Percentiles rank a stretch among this genome's conserved stretches.
These are phyloP conservation scores for Carollia perspicillata DNA, from an alignment of 2,113 vertebrate genomes.

Conservation along the genomic window DNA sequence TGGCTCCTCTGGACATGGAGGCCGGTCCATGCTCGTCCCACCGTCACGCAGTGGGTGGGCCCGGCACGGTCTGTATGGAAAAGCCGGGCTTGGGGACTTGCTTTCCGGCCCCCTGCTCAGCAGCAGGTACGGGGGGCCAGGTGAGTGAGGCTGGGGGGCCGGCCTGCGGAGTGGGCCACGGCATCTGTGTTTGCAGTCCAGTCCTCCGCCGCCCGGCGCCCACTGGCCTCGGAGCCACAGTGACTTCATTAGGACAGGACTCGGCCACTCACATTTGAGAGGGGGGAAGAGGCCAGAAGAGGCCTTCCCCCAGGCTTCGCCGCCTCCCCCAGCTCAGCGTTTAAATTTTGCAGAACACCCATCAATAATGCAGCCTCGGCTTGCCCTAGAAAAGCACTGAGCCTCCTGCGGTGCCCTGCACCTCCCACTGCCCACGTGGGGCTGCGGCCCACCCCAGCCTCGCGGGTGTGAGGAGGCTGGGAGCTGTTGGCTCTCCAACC, in stretches of 20 bases:
- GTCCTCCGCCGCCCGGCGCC: not conserved
- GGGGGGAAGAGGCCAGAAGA: not conserved
- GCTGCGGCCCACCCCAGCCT: not conserved
- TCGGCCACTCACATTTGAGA: not conserved
- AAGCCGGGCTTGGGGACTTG: no score
- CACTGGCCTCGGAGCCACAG: not conserved
- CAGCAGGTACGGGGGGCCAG: rapidly evolving
- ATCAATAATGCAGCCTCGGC: not conserved
- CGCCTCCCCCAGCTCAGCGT: not conserved
- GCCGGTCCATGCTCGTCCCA: rapidly evolving
- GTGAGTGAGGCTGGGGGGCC: not conserved
- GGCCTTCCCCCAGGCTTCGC: not conserved
- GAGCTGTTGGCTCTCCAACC: no score
- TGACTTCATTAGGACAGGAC: not conserved
- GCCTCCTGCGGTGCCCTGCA: not conserved
- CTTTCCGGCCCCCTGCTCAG: rapidly evolving
- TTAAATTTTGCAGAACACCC: not conserved
- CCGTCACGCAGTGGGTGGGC: not conserved
- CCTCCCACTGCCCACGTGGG: rapidly evolving
- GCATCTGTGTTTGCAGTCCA: not conserved
- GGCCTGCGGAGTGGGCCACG: rapidly evolving
- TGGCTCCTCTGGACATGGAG: not conserved
- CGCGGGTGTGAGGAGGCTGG: no score
- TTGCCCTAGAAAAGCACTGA: constrained; percentile 11
- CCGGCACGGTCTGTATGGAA: rapidly evolving